phyloP scores from a whole-genome alignment of 2,888 invertebrate species.

The Patella pellucida region DNA sequence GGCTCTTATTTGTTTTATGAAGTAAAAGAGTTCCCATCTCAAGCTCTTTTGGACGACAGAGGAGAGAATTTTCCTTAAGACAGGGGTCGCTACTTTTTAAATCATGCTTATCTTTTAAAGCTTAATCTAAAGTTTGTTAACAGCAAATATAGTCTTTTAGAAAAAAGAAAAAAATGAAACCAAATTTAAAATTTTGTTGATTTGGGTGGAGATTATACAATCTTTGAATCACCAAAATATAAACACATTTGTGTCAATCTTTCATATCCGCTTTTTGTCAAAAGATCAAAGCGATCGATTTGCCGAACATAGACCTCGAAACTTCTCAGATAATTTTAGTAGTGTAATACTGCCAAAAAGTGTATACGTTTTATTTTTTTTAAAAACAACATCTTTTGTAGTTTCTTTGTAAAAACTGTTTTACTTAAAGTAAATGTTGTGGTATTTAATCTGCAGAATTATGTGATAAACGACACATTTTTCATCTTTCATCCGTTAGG shows the following conservation, averaged over 20 bases:
- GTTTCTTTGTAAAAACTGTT: too few species aligned
- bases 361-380: too few species aligned
- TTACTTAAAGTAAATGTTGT: too few species aligned
- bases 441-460: too few species aligned
- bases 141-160: not conserved
- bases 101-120: not conserved
- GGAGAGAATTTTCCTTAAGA: too few species aligned
- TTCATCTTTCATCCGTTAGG: too few species aligned
- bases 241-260: slow-evolving; percentile 5
- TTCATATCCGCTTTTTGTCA: not conserved
- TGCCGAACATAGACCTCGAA: not conserved
- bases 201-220: not conserved
- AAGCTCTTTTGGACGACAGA: too few species aligned
- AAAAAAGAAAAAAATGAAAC: not conserved
- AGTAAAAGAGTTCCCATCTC: not conserved
- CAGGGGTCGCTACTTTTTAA: too few species aligned
- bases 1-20: not conserved
- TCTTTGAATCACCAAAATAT: slow-evolving; percentile 4
- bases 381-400: too few species aligned
- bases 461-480: too few species aligned
- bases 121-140: not conserved
- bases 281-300: not conserved
- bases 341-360: too few species aligned
- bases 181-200: slow-evolving; percentile 8
- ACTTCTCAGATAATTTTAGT: too few species aligned